Conservation (phyloP, 2,797 vertebrate species). For the Podarcis lilfordi region DNA sequence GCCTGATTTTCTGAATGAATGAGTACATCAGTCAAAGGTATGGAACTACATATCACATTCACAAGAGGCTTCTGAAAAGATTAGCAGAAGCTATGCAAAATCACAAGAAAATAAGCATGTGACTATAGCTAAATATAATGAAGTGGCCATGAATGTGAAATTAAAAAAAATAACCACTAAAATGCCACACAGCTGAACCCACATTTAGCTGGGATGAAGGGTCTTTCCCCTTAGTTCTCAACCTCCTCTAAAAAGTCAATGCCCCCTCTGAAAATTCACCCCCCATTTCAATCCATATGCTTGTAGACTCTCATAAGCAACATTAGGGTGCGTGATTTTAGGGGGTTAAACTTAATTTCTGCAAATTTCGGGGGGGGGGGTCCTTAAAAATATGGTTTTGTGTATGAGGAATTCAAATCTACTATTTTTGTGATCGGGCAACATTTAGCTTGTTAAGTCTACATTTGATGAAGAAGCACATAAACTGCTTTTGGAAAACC, state of each 20-base stretch:
- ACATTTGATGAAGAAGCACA: no score
- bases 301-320: neutral
- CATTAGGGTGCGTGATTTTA: no score
- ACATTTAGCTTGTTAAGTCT: no score
- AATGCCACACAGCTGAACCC: neutral
- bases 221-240: neutral
- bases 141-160: neutral
- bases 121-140: neutral
- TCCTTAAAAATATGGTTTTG: no score
- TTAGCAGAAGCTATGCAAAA: neutral
- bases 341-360: no score
- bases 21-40: neutral
- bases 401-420: no score
- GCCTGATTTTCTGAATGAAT: neutral
- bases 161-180: neutral
- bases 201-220: neutral
- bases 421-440: no score
- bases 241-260: neutral
- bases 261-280: neutral
- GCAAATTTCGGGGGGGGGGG: no score
- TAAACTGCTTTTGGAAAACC: no score
- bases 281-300: neutral
- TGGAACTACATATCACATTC: neutral
- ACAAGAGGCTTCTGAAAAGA: neutral
- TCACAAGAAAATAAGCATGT: neutral